Evolutionary conservation across 2,113 vertebrate genomes (phyloP).

Genomic region (Fregetta grallaria): DNA sequence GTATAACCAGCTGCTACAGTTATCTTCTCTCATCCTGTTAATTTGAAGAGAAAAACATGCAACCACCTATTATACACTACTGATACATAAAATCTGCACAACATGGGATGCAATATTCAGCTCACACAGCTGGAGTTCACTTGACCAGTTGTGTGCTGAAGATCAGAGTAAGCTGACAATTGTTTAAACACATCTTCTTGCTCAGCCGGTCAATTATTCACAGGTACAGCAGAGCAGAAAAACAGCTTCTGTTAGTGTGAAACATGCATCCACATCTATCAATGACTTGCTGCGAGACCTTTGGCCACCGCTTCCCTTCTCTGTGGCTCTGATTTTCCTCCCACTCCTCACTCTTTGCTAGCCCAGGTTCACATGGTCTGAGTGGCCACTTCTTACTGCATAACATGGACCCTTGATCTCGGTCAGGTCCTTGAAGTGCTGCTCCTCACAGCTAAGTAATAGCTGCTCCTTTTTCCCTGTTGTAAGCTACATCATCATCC

Average conservation of each 20-base stretch:
- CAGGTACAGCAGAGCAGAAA: background rate
- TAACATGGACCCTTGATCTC: background rate
- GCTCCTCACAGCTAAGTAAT: background rate
- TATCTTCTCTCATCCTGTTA: background rate
- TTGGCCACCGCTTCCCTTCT: background rate
- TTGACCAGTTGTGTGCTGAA: background rate
- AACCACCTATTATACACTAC: background rate
- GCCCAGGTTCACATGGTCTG: background rate
- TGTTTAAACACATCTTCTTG: background rate
- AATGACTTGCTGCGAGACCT: background rate
- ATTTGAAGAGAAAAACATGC: background rate
- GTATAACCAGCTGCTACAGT: background rate
- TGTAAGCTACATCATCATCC: background rate
- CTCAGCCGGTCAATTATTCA: constrained; percentile 1
- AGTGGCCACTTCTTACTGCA: background rate
- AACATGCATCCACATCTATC: background rate
- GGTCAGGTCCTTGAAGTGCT: fast-evolving
- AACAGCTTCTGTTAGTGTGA: background rate
- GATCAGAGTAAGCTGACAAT: background rate
- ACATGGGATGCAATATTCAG: background rate
- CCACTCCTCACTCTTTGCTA: fast-evolving
- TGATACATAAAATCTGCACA: background rate
- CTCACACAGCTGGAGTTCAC: background rate
- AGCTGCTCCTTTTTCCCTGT: background rate
- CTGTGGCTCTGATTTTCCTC: background rate